phyloP scores from a whole-genome alignment of 2,888 invertebrate species.

The Brassicogethes aeneus region DNA sequence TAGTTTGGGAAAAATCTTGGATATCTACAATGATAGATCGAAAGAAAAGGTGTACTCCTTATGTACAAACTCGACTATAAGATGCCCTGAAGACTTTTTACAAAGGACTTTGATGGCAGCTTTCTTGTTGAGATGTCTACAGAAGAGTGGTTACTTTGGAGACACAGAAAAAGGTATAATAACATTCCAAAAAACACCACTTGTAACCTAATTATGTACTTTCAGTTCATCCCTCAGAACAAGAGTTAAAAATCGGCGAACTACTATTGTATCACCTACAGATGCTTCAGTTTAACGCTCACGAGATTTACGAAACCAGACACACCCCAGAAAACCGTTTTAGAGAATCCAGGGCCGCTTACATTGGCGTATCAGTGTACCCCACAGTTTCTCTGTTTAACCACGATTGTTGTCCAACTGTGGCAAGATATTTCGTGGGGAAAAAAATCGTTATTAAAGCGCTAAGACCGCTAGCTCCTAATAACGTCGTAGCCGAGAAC shows the following conservation, averaged over 20 bases:
- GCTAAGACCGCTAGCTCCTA: constrained; percentile 52
- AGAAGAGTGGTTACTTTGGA: constrained; percentile 57
- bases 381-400: constrained; percentile 72
- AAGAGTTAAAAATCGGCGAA: constrained; percentile 53
- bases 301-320: constrained; percentile 68
- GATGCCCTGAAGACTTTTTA: constrained; percentile 60
- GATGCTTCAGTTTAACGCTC: constrained; percentile 76
- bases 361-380: constrained; percentile 65
- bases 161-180: constrained; percentile 18
- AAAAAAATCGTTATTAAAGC: constrained; percentile 62
- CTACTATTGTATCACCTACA: constrained; percentile 63
- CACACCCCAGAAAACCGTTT: constrained; percentile 42
- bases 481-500: constrained; percentile 69
- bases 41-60: constrained; percentile 50
- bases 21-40: constrained; percentile 42
- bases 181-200: neutral
- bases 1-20: constrained; percentile 42
- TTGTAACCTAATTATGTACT: too few species aligned
- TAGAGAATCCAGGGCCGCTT: constrained; percentile 46
- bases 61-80: constrained; percentile 54
- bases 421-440: constrained; percentile 67
- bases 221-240: constrained; percentile 42
- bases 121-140: constrained; percentile 63
- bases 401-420: constrained; percentile 74
- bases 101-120: constrained; percentile 69